Evolutionary conservation across 1,140 invertebrate genomes (phyloP), one percentile per base, ranked within the genome.

Genomic region (Hycleus phaleratus): DNA sequence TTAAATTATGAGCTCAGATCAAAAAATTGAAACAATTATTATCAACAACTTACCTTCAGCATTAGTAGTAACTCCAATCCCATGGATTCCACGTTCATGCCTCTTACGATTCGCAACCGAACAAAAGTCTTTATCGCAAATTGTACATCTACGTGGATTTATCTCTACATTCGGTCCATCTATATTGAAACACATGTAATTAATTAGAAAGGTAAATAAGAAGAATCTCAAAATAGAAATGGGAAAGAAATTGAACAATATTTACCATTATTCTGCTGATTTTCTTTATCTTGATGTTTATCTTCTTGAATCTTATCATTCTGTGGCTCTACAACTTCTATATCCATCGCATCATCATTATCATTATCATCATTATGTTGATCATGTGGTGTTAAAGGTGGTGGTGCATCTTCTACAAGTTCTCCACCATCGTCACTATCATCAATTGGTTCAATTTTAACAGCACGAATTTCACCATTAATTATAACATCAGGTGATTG

Each of bases 121-220:
- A 49, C 58, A 59, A 56, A 68, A 69, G 18, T 62, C 11, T 56
- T 65, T 64, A 32, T 58, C 53, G 45, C 68, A 69, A 55, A 56
- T 44, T 26, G 45, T 45, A 56, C 64, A 66, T 46, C 40, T 43
- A 11, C 46, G 51, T 1, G 44, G n/a, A 38, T 55, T 24, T 25
- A 11, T 11, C 24, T 46, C 43, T 6, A 43, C 53, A 55, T 56
- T 45, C 39, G 32, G 32, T 5, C 4, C 32, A 32, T 32, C 32
- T 32, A 32, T 5, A 32, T 32, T 7, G 7, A 32, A 4, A 32
- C 0, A 32, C 32, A 3, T 5, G 7, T 32, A 32, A 5, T 7
- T 5, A 5, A 32, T 4, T 5, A 32, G 7, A 4, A 32, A 42
- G 3, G 0, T 9, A n/a, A 42, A n/a, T 10, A 42, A 42, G 3